phyloP scores from a whole-genome alignment of 1,140 invertebrate species.

The Drosophila nigrodunni region DNA sequence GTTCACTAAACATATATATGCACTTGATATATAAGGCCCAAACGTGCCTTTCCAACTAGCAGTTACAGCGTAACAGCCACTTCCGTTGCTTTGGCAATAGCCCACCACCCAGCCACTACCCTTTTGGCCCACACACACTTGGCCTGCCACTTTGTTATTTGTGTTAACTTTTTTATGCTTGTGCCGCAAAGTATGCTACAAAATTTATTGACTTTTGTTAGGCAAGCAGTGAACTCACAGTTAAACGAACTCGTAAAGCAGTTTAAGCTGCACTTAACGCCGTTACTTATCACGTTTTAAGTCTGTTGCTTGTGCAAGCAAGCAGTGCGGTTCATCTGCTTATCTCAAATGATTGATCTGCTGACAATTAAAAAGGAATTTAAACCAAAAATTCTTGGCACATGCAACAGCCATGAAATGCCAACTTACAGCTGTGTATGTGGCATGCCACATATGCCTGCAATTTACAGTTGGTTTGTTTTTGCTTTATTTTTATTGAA shows the following conservation, averaged over 20 bases:
- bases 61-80: constrained; percentile 54
- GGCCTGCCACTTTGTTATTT: constrained; percentile 10
- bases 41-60: constrained; percentile 61
- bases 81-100: constrained; percentile 58
- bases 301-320: neutral
- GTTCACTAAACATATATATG: constrained; percentile 33
- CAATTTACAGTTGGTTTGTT: constrained; percentile 13
- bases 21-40: constrained; percentile 47
- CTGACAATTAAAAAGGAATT: neutral
- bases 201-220: constrained; percentile 61
- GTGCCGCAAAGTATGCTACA: constrained; percentile 71
- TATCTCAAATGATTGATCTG: constrained; percentile 44
- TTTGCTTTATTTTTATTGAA: constrained; percentile 36
- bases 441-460: constrained; percentile 12
- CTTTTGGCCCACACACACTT: neutral
- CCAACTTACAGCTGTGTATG: neutral
- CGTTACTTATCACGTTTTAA: neutral
- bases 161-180: constrained; percentile 17
- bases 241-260: constrained; percentile 3
- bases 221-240: constrained; percentile 29
- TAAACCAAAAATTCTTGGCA: constrained; percentile 50
- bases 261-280: neutral
- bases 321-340: neutral
- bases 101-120: too few species aligned
- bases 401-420: constrained; percentile 22